A percentile compares a stretch with the other conserved stretches of the same genome.
Conservation (phyloP, 2,113 vertebrate genomes). For the Lepidothrix coronata region DNA sequence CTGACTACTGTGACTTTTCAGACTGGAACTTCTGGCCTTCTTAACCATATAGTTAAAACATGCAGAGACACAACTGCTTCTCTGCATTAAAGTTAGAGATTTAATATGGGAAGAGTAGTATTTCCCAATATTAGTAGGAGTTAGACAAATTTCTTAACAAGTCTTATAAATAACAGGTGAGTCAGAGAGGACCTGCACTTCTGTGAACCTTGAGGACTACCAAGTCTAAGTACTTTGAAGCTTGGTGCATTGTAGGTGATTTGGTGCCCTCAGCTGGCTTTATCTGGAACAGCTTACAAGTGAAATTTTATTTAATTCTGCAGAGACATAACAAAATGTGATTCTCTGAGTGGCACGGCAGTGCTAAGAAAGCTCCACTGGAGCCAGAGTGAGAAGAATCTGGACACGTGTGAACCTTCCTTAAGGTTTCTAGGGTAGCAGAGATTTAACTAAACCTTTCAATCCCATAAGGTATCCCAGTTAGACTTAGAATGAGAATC, state of each 20-base stretch:
- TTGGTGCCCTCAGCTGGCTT: constrained; percentile 38
- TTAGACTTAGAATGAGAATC: neutral
- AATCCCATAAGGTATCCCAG: neutral
- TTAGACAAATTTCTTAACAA: neutral
- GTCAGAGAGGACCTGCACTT: neutral
- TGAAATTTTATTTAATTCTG: neutral
- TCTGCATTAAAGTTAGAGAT: neutral
- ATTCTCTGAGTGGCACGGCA: neutral
- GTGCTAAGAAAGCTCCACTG: neutral
- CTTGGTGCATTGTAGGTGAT: neutral
- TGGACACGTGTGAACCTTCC: neutral
- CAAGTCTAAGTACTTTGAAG: neutral
- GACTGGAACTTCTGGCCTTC: neutral
- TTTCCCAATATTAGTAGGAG: neutral
- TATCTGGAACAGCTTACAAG: neutral
- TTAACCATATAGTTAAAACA: neutral
- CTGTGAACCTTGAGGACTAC: neutral
- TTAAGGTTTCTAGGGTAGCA: neutral
- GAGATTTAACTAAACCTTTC: neutral
- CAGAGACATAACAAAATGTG: neutral
- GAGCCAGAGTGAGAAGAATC: neutral
- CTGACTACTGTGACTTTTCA: neutral
- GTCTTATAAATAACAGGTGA: neutral
- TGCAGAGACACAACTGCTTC: neutral
- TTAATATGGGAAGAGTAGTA: neutral